phyloP scores from a whole-genome alignment of 2,113 vertebrate species.

The Melanocharis versteri region DNA sequence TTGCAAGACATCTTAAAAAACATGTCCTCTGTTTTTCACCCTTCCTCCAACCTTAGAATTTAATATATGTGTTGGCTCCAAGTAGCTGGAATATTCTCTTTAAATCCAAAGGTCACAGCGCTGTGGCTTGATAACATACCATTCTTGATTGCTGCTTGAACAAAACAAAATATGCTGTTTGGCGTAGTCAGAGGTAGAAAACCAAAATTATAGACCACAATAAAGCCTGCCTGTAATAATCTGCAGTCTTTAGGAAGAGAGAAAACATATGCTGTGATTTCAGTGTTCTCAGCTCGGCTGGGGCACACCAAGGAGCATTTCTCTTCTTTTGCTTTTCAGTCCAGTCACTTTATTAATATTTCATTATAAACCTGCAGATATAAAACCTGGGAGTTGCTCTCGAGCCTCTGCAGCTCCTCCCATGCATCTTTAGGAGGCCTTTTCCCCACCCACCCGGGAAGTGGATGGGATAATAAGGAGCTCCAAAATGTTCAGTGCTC shows the following conservation, averaged over 20 bases:
- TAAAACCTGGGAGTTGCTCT: neutral
- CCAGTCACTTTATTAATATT: neutral
- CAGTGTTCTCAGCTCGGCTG: neutral
- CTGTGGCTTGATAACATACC: slow-evolving; percentile 42
- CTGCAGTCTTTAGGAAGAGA: slow-evolving; percentile 9
- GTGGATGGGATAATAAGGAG: neutral
- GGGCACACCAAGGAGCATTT: neutral
- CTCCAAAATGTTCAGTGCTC: neutral
- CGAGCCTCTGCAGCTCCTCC: neutral
- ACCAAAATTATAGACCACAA: slow-evolving; percentile 46
- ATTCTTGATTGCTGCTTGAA: slow-evolving; percentile 31
- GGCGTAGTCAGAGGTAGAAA: slow-evolving; percentile 36
- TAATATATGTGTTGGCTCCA: slow-evolving; percentile 37
- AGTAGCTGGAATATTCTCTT: slow-evolving; percentile 23
- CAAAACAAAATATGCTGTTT: slow-evolving; percentile 45
- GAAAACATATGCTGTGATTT: slow-evolving; percentile 39
- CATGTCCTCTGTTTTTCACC: neutral
- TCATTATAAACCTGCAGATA: neutral
- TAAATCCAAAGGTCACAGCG: slow-evolving; percentile 5
- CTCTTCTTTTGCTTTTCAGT: neutral
- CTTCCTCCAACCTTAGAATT: neutral
- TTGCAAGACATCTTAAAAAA: neutral
- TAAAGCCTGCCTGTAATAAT: slow-evolving; percentile 51
- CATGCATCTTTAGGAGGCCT: neutral
- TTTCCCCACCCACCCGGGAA: neutral